A percentile compares a stretch with the other conserved stretches of the same genome.
These are phyloP conservation scores for Neogobius melanostomus DNA, from an alignment of 2,113 vertebrate genomes.

Conservation along the genomic window DNA sequence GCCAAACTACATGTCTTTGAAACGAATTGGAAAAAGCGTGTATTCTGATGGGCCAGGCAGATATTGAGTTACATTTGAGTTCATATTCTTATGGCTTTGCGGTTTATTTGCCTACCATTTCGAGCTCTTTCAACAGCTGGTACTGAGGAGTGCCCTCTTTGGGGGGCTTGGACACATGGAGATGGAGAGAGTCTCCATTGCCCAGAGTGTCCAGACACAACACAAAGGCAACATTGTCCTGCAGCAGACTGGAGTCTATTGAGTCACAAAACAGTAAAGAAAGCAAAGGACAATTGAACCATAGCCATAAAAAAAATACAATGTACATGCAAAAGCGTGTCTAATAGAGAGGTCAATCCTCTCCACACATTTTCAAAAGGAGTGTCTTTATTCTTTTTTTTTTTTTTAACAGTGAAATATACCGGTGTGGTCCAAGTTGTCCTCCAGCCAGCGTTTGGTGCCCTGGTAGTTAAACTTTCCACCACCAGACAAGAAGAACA, in stretches of 20 bases:
- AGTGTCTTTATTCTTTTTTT: background rate
- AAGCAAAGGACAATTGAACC: background rate
- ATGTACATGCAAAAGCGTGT: background rate
- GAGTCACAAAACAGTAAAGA: background rate
- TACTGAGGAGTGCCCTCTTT: conserved; percentile 92
- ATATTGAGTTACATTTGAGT: no score
- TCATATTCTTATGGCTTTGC: no score
- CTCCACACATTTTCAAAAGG: background rate
- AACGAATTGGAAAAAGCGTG: no score
- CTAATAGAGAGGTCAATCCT: background rate
- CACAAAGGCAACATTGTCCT: conserved; percentile 97
- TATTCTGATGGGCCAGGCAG: no score
- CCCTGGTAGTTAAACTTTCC: conserved; percentile 99
- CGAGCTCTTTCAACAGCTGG: conserved; percentile 88
- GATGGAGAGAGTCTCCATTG: conserved; percentile 83
- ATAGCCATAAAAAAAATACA: background rate
- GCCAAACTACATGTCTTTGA: no score
- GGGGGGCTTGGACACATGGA: conserved; percentile 96
- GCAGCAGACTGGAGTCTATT: conserved; percentile 94
- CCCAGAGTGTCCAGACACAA: conserved; percentile 95
- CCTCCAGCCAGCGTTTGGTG: conserved; percentile 97
- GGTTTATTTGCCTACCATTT: conserved; percentile 73
- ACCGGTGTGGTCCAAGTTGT: conserved; percentile 98
- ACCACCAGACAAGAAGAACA: conserved; percentile 96
- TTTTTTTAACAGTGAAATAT: background rate